Percentiles rank a stretch among this genome's conserved stretches.
phyloP scores from a whole-genome alignment of 2,888 invertebrate genomes.

The Dicyrtoma fusca region DNA sequence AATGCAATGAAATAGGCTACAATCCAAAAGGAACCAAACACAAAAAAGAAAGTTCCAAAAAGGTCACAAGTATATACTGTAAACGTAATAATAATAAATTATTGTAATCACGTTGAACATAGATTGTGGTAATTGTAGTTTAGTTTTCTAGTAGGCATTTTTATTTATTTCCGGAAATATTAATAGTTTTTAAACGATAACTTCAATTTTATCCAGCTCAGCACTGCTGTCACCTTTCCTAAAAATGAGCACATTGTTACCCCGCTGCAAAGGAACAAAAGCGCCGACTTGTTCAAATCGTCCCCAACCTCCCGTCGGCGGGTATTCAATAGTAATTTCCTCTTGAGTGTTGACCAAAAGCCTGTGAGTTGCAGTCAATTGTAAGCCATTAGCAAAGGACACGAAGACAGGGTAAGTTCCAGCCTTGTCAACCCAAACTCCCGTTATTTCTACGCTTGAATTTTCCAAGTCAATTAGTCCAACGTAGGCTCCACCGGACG shows the following conservation, averaged over 20 bases:
- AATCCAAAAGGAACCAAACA: too few species aligned
- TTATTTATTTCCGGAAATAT: background rate
- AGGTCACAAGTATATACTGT: too few species aligned
- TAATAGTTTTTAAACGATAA: background rate
- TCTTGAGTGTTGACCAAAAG: conserved; percentile 44
- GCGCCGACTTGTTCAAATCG: conserved; percentile 28
- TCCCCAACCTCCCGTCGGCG: conserved; percentile 43
- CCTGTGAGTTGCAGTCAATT: conserved; percentile 29
- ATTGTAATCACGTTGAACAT: too few species aligned
- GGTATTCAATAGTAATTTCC: conserved; percentile 26
- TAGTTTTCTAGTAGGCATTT: background rate
- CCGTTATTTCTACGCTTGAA: conserved; percentile 50
- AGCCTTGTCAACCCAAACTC: conserved; percentile 49
- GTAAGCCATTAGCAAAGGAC: conserved; percentile 37
- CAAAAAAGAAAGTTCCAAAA: too few species aligned
- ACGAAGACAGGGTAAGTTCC: conserved; percentile 43
- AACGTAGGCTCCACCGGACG: conserved; percentile 51
- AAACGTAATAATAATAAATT: too few species aligned
- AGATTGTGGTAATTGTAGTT: too few species aligned
- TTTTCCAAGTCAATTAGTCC: conserved; percentile 39
- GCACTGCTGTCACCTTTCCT: conserved; percentile 37
- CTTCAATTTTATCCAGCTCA: conserved; percentile 45
- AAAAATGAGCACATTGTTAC: conserved; percentile 50
- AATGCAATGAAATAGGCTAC: too few species aligned
- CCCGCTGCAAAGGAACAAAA: conserved; percentile 40